Conservation (phyloP, 2,888 invertebrate genomes). For the Temnothorax ravouxi region DNA sequence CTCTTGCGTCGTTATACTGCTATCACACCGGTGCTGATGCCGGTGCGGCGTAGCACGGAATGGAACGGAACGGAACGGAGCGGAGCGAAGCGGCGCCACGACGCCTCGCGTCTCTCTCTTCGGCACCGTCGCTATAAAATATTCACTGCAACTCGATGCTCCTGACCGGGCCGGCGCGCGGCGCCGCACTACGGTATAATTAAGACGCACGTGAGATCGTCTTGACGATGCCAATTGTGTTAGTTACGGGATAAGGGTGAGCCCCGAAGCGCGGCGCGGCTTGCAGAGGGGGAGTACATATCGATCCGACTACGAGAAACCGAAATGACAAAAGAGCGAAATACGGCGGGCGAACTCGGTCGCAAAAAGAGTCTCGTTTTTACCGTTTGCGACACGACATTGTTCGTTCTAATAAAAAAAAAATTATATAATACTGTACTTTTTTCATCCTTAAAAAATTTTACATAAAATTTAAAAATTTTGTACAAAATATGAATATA, state of each 20-base stretch:
- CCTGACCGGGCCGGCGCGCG: conserved; percentile 53
- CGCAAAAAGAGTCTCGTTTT: background rate
- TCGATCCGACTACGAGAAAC: conserved; percentile 52
- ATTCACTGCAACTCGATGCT: conserved; percentile 58
- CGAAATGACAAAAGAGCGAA: conserved; percentile 52
- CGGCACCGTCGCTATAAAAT: conserved; percentile 49
- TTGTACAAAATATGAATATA: background rate
- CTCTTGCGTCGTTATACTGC: conserved; percentile 74
- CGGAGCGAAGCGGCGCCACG: conserved; percentile 18
- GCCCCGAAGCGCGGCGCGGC: conserved; percentile 29
- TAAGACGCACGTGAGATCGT: conserved; percentile 59
- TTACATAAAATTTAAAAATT: background rate
- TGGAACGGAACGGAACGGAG: background rate
- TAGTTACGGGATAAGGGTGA: conserved; percentile 57
- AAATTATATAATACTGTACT: background rate
- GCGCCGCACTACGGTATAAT: conserved; percentile 53
- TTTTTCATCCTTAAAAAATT: background rate
- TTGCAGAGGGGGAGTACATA: conserved; percentile 30
- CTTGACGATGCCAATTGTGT: conserved; percentile 59
- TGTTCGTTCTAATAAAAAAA: conserved; percentile 1
- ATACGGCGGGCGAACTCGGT: conserved; percentile 30
- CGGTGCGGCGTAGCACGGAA: background rate
- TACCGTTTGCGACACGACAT: background rate
- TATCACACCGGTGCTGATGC: conserved; percentile 53
- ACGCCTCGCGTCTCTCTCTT: conserved; percentile 43